Conservation (phyloP, 1,140 invertebrate genomes). For the Brachionus angularis region DNA sequence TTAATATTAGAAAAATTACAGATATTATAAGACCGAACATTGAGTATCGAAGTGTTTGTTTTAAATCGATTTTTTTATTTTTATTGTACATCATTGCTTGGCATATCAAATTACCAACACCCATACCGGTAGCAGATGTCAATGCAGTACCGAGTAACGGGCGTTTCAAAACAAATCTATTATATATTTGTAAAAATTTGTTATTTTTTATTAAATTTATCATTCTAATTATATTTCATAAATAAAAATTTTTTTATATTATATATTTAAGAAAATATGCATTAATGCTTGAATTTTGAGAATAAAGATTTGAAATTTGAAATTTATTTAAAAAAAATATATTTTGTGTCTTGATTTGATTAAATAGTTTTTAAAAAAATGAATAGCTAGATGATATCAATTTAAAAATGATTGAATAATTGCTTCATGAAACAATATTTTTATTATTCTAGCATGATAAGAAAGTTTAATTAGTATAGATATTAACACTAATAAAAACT, state of each 20-base stretch:
- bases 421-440: no score
- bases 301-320: no score
- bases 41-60: constrained; percentile 3
- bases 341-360: no score
- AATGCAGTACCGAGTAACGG: neutral
- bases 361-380: no score
- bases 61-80: constrained; percentile 23
- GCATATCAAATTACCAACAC: constrained; percentile 15
- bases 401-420: no score
- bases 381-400: no score
- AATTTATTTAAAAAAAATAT: no score
- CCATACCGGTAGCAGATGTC: constrained; percentile 30
- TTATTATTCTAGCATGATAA: no score
- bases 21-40: constrained; percentile 16
- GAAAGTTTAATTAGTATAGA: no score
- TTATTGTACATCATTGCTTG: constrained; percentile 24
- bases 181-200: constrained; percentile 6
- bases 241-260: constrained; percentile 18
- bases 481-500: no score
- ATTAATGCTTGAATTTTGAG: no score
- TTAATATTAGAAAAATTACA: neutral
- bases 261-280: no score
- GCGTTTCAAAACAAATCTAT: neutral
- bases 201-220: constrained; percentile 19
- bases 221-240: constrained; percentile 18